Base-by-base conservation (phyloP, 2,113 vertebrate genomes). In the Rhombomys opimus region DNA sequence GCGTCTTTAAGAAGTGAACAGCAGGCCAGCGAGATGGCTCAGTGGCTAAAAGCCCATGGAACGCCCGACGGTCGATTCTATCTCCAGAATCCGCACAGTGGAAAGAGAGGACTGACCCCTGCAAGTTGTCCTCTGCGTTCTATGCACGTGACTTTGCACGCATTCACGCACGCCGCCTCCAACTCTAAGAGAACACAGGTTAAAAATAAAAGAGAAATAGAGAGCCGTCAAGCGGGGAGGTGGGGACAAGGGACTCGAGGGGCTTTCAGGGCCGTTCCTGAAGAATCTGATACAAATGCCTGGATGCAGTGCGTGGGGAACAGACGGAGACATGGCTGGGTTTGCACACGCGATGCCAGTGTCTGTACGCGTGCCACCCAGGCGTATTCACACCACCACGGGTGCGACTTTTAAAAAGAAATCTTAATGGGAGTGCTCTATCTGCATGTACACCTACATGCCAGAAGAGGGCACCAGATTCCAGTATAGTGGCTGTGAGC, bases 241-340 rank as follows among this genome's bases (percentile, higher is more conserved):
- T 0, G 5, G 61, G 50, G 77, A 3, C 54, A 17, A 38, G 76
- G n/a, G 54, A 14, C 54, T 2, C 2, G 41, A 10, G 57, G 32
- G 32, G 35, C 57, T 25, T 5, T 32, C 2, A 61, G 57, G 57
- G 57, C 46, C 32, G 18, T 35, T 38, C 8, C 68, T 46, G 50
- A 46, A 10, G 23, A 20, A 27, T 18, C 54, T 11, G 30, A 41
- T 25, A 7, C 10, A 18, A 15, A 54, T 25, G n/a, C 27, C 54
- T 25, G 1, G 27, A 15, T 15, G 1, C 9, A 5, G 32, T 6
- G 17, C 68, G 9, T 0, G 5, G 5, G 54, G 27, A 22, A 50
- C 18, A 77, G 78, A 61, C 17, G 41, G 78, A 35, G 46, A 38
- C 22, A 25, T 14, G 57, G 61, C 15, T 22, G 80, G 70, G 32